These are phyloP conservation scores for Syngnathoides biaculeatus DNA, from an alignment of 2,113 vertebrate genomes.

Conservation along the genomic window DNA sequence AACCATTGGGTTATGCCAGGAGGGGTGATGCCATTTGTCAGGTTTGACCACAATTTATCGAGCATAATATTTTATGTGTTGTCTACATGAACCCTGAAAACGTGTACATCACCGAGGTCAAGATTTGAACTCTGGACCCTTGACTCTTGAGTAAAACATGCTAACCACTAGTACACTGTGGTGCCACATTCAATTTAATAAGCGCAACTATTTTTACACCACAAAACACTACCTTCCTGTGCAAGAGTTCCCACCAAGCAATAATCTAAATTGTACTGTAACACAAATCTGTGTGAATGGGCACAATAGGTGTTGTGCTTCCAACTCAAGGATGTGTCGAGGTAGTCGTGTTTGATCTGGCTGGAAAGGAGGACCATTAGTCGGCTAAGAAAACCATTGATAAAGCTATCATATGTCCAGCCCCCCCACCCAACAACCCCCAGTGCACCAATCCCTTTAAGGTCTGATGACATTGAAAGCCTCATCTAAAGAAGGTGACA, in stretches of 20 bases:
- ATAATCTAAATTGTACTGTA: slow-evolving; percentile 35
- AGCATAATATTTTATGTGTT: no score
- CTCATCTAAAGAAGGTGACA: slow-evolving; percentile 22
- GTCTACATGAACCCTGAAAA: no score
- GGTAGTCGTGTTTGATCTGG: slow-evolving; percentile 53
- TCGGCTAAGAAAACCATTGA: slow-evolving; percentile 46
- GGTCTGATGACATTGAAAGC: neutral
- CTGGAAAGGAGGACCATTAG: slow-evolving; percentile 52
- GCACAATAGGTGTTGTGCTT: slow-evolving; percentile 56
- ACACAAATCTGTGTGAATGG: slow-evolving; percentile 51
- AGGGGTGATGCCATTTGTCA: no score
- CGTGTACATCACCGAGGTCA: no score
- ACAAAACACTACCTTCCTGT: neutral
- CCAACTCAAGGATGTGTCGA: slow-evolving; percentile 47
- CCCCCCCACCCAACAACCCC: no score
- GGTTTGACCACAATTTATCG: no score
- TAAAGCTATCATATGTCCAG: slow-evolving; percentile 32
- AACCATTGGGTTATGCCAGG: no score
- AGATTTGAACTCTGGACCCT: neutral
- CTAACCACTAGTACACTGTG: neutral
- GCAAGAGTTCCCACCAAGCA: slow-evolving; percentile 43
- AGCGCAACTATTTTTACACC: neutral
- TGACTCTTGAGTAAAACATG: neutral
- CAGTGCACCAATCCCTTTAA: slow-evolving; percentile 2
- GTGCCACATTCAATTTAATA: neutral